phyloP scores from a whole-genome alignment of 2,113 vertebrate genomes.

The Podocnemis expansa region DNA sequence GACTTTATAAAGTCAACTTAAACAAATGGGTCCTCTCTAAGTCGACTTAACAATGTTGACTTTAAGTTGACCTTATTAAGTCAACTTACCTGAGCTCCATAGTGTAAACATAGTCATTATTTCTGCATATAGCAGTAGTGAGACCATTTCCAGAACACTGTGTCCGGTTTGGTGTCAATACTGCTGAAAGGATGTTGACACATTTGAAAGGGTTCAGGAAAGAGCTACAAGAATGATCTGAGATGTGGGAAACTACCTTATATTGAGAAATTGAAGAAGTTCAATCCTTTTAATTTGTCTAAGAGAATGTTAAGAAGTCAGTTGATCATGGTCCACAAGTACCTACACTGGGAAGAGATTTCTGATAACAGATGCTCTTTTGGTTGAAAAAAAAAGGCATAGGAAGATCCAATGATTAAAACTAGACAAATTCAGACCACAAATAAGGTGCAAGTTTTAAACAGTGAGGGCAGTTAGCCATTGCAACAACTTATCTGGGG shows the following conservation, averaged over 20 bases:
- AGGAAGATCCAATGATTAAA: background rate
- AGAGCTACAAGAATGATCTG: background rate
- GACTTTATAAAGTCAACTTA: no score
- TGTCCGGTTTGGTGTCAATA: background rate
- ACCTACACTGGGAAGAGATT: background rate
- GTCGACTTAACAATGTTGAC: no score
- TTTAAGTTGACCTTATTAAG: no score
- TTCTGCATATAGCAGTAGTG: background rate
- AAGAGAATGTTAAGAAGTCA: background rate
- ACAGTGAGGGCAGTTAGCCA: background rate
- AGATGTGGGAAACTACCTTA: background rate
- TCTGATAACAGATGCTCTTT: background rate
- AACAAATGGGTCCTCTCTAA: no score
- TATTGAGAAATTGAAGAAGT: background rate
- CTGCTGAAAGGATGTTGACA: background rate
- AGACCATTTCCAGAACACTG: background rate
- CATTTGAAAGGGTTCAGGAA: background rate
- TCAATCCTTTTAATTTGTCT: background rate
- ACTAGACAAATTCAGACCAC: background rate
- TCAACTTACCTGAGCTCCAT: no score
- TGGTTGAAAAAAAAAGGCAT: background rate
- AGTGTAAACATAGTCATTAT: no score
- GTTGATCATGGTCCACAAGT: background rate
- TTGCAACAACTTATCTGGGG: background rate
- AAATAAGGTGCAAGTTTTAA: background rate